Base-by-base conservation (phyloP, 2,888 invertebrate genomes). In the Tiliacea citrago region DNA sequence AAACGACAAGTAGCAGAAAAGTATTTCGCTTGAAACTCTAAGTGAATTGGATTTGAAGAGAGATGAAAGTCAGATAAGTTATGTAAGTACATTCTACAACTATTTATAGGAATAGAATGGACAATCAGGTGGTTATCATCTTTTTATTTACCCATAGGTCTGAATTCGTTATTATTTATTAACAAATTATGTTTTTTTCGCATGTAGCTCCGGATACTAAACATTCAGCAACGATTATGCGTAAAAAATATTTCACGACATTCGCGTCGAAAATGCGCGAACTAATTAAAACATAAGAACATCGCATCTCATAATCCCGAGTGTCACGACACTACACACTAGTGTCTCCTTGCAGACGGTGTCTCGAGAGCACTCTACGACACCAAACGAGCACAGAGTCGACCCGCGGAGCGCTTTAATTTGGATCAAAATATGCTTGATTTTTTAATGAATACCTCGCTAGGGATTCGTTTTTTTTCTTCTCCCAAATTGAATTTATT, bases 391-490 rank as follows among this genome's bases (percentile, higher is more conserved):
- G 82, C 68, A 72, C 63, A 68, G 47, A 68, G 63, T 60, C 61
- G 62, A 58, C 47, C 73, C 76, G 51, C 70, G n/a, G 68, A 82
- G 82, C 81, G 76, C 84, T 86, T 85, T 84, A 87, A 88, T 84
- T 81, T 83, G 81, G 84, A 89, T 88, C 89, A 90, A 89, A 66
- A 90, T 84, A 86, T 88, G 81, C 88, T 88, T 88, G 88, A 89
- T 88, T 91, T 89, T 89, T 87, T 90, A 90, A 91, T 89, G 89
- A 91, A 88, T 87, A 84, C 77, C 78, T 75, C 74, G 70, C 77
- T 67, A 57, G 75, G 76, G 63, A 62, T 79, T 66, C 49, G 71
- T 74, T 76, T 80, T 86, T 84, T 74, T 75, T 70, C 70, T 79
- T 68, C 73, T 73, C 71, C 60, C 53, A 73, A 75, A 88, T 86